Evolutionary conservation across 2,888 invertebrate genomes (phyloP).

Genomic region (Chaitophorus viminalis): DNA sequence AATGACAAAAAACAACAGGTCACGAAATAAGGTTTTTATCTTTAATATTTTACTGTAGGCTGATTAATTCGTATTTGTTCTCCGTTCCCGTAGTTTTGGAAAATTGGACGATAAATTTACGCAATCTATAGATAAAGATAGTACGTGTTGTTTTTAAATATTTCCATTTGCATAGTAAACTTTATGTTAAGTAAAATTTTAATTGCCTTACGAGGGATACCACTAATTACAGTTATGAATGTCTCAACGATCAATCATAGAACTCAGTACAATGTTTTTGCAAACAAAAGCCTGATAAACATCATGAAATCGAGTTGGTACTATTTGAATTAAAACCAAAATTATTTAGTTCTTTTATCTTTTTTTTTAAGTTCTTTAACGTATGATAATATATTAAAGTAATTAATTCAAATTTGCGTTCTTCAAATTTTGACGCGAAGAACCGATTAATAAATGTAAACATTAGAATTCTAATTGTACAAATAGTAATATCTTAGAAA

Average conservation of each 20-base stretch:
- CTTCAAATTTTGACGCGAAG: too few species aligned
- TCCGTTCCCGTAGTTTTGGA: background rate
- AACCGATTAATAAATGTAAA: too few species aligned
- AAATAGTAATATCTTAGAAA: too few species aligned
- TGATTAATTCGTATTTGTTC: conserved; percentile 1
- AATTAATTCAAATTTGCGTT: too few species aligned
- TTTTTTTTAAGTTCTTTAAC: too few species aligned
- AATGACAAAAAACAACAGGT: too few species aligned
- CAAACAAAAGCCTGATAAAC: background rate
- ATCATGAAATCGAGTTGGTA: background rate
- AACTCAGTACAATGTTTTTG: background rate
- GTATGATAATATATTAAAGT: too few species aligned
- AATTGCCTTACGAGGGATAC: background rate
- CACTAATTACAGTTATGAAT: background rate
- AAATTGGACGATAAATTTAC: background rate
- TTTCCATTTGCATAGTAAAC: background rate
- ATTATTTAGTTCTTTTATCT: too few species aligned
- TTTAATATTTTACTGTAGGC: background rate
- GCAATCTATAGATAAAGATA: background rate
- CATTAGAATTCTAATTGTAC: too few species aligned
- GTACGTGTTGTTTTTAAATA: background rate
- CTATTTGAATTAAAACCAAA: background rate
- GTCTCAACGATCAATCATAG: background rate
- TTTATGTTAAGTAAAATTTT: background rate
- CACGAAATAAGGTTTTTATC: too few species aligned